Base-by-base conservation (phyloP, 2,888 invertebrate species). In the Lochmaea capreae region DNA sequence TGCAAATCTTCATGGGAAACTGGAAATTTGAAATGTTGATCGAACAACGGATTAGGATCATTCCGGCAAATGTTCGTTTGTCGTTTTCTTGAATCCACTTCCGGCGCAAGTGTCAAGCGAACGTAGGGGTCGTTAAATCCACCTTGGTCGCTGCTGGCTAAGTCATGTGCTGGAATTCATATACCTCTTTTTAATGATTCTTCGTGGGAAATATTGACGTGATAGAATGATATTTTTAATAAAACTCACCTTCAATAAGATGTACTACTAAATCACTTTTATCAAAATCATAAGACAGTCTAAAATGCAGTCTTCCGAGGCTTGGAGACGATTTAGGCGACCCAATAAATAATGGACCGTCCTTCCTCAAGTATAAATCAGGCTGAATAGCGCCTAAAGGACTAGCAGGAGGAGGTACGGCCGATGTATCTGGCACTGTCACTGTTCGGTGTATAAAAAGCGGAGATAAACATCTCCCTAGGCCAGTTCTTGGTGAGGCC, bases 41-140 rank as follows among this genome's bases (percentile, higher is more conserved):
- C 95, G 86, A 96, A 97, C 87, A 93, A 93, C 0, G 96, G 96
- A 87, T 95, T 95, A 10, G 93, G 91, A 81, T 95, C 94, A 85
- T 95, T 95, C 74, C 95, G 90, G 84, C 95, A 94, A 63, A 96
- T 94, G 14, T 92, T 91, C 0, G 96, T 96, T 86, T 97, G 95
- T 5, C 97, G 91, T 77, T 95, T 94, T 63, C 95, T 91, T 58
- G 92, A 91, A 86, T 97, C 97, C 16, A 97, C 94, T 84, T 94
- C 94, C 0, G 97, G 96, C n/a, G 91, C 88, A 16, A 97, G 88
- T 58, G 91, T 91, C 9, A 97, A 89, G 6, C 94, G 91, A 14
- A 97, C 95, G 87, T 96, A 97, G 0, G 97, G 96, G 88, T 97
- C 96, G 83, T 94, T 94, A 88, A 96, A 96, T 18, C 96, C 95